A percentile compares a stretch with the other conserved stretches of the same genome.
Evolutionary conservation across 2,113 vertebrate genomes (phyloP).

Genomic region (Zosterops borbonicus): DNA sequence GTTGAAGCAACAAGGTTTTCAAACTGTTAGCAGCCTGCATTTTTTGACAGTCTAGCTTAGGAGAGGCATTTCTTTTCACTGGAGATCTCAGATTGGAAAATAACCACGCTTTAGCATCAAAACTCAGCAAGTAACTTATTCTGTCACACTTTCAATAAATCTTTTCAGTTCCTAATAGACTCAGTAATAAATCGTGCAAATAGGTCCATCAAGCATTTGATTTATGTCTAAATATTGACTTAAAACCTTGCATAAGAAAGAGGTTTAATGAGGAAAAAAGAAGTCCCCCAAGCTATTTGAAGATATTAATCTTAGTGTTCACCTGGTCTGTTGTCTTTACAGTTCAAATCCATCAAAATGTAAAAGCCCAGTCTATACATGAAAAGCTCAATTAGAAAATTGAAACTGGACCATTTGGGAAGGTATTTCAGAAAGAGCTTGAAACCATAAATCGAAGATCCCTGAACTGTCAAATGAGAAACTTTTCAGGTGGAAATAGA

Average conservation of each 20-base stretch:
- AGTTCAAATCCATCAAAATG: neutral
- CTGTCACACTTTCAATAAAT: neutral
- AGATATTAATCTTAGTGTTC: neutral
- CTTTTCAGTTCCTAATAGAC: neutral
- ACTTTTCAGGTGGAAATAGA: neutral
- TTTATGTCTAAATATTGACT: neutral
- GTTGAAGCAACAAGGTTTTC: neutral
- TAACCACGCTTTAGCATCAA: neutral
- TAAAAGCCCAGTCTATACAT: neutral
- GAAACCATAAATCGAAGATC: neutral
- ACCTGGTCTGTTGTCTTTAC: neutral
- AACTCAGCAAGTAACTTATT: neutral
- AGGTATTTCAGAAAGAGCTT: neutral
- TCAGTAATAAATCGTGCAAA: neutral
- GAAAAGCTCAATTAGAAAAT: neutral
- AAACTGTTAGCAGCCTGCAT: neutral
- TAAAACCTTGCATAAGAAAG: neutral
- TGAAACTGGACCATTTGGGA: neutral
- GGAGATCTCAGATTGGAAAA: neutral
- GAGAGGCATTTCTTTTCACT: neutral
- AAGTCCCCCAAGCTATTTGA: neutral
- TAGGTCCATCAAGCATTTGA: neutral
- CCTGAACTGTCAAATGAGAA: neutral
- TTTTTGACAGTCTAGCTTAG: neutral
- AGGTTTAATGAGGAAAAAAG: neutral